phyloP scores from a whole-genome alignment of 2,888 invertebrate genomes.

The Clitarchus hookeri region DNA sequence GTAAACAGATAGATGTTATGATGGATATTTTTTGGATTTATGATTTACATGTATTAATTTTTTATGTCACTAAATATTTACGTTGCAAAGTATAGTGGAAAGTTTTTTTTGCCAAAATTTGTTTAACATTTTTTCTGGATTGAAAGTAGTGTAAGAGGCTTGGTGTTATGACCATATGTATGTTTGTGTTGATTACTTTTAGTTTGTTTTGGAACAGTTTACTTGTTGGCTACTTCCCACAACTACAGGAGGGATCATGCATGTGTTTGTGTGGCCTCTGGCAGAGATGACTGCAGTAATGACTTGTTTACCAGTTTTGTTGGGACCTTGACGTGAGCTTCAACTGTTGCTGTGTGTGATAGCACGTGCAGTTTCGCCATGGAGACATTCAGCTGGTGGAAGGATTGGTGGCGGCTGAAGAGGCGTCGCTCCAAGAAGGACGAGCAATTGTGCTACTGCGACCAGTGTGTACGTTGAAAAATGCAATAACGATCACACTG shows the following conservation, averaged over 20 bases:
- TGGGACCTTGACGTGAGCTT: not conserved
- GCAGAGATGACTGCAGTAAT: not conserved
- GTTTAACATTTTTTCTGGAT: not conserved
- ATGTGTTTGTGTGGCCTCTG: not conserved
- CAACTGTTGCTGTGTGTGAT: constrained; percentile 19
- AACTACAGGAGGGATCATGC: not conserved
- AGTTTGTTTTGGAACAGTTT: not conserved
- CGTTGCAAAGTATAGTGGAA: not conserved
- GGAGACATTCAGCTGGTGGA: constrained; percentile 58
- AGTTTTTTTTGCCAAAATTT: not conserved
- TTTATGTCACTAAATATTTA: not conserved
- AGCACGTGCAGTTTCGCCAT: constrained; percentile 26
- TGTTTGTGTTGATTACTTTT: not conserved
- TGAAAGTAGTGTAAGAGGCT: not conserved
- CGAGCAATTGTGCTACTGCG: constrained; percentile 76
- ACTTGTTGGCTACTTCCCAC: not conserved
- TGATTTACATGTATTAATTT: not conserved
- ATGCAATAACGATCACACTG: not conserved
- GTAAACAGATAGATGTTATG: not conserved
- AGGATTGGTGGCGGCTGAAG: constrained; percentile 81
- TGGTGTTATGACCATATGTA: not conserved
- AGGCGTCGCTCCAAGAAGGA: constrained; percentile 62
- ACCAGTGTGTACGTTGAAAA: constrained; percentile 67
- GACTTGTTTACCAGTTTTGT: not conserved
- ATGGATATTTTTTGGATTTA: not conserved